Evolutionary conservation across 2,113 vertebrate species (phyloP).

Genomic region (Gasterosteus aculeatus): DNA sequence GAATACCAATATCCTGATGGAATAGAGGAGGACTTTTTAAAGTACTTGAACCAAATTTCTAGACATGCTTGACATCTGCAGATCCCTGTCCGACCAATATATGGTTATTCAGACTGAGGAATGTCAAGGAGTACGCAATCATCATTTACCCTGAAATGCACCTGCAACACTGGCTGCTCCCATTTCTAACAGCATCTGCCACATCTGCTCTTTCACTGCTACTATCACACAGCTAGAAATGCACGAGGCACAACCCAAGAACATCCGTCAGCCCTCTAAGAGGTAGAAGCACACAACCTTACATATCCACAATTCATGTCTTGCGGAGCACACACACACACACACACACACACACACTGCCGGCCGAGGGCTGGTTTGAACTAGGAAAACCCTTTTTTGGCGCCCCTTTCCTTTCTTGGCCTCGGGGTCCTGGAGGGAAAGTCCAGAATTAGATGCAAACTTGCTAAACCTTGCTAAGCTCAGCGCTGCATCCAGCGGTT

Average conservation of each 20-base stretch:
- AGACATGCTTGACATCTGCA: not conserved
- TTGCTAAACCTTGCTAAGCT: conserved; percentile 49
- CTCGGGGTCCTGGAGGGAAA: conserved; percentile 44
- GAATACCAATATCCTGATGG: not conserved
- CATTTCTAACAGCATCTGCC: not conserved
- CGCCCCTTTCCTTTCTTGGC: conserved; percentile 23
- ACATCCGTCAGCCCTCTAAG: not conserved
- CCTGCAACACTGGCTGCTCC: not conserved
- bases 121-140: not conserved
- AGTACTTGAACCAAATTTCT: not conserved
- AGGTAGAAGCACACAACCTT: conserved; percentile 3
- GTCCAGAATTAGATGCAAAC: conserved; percentile 74
- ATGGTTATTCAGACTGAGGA: not conserved
- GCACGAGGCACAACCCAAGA: not conserved
- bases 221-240: not conserved
- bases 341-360: not conserved
- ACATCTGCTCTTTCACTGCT: not conserved
- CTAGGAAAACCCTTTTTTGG: conserved; percentile 39
- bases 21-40: not conserved
- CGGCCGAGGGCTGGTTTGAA: conserved; percentile 3
- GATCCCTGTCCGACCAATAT: not conserved
- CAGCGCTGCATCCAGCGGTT: conserved; percentile 37
- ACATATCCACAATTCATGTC: conserved; percentile 2
- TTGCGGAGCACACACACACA: not conserved
- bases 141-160: not conserved